Evolutionary conservation across 2,113 vertebrate genomes (phyloP).

Genomic region (Falcunculus frontatus): DNA sequence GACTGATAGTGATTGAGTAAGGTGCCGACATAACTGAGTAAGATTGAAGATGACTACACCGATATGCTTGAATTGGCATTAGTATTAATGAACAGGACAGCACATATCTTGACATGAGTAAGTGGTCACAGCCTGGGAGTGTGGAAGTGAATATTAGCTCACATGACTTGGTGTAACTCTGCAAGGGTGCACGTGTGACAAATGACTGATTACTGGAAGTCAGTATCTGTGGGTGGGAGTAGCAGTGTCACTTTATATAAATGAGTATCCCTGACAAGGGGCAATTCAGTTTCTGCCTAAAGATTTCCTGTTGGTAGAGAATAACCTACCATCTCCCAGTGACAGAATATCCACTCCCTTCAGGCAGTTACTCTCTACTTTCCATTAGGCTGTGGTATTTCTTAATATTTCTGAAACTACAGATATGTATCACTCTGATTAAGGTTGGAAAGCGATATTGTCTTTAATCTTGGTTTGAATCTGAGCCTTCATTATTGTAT

Average conservation of each 20-base stretch:
- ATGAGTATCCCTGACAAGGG: slow-evolving; percentile 22
- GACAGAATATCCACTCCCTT: neutral
- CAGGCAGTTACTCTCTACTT: neutral
- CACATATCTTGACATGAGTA: slow-evolving; percentile 49
- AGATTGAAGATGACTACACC: slow-evolving; percentile 36
- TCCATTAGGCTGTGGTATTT: neutral
- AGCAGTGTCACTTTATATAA: slow-evolving; percentile 41
- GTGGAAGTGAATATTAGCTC: slow-evolving; percentile 30
- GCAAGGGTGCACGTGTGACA: neutral
- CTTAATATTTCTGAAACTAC: neutral
- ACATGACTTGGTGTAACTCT: neutral
- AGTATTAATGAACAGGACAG: slow-evolving; percentile 59
- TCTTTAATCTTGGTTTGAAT: slow-evolving; percentile 36
- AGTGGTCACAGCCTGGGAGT: slow-evolving; percentile 20
- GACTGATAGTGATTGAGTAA: slow-evolving; percentile 39
- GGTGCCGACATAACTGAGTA: slow-evolving; percentile 34
- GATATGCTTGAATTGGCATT: slow-evolving; percentile 50
- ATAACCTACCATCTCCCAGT: neutral
- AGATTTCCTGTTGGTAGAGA: slow-evolving; percentile 28
- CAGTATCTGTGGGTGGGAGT: slow-evolving; percentile 26
- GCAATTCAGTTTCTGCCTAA: slow-evolving; percentile 24
- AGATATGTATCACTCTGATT: neutral
- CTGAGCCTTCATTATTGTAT: slow-evolving; percentile 13
- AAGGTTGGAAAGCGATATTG: neutral
- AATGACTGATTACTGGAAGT: slow-evolving; percentile 35